Base-by-base conservation (phyloP, 2,113 vertebrate genomes). In the Acanthochromis polyacanthus region DNA sequence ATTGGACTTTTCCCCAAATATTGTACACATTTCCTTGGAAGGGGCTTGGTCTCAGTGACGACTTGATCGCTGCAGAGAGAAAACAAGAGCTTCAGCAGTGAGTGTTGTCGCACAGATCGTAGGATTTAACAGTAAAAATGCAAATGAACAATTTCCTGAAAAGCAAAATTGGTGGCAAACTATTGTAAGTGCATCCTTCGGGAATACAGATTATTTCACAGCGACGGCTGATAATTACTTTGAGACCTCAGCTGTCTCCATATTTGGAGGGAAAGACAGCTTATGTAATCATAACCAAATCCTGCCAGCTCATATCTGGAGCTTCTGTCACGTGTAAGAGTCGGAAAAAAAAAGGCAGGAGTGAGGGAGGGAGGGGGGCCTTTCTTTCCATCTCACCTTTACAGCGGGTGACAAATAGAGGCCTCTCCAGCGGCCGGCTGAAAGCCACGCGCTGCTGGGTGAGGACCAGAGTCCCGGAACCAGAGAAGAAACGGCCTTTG, bases 21-120 rank as follows among this genome's bases (percentile, higher is more conserved):
- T 97, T 96, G 93, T 98, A 99, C 67, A 98, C 93, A 77, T 99
- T 99, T 90, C 97, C 97, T 79, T 83, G 94, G 85, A 97, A 99
- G 12, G 96, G 96, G 81, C 93, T 97, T 4, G 94, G 82, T 85
- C 95, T 96, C 62, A 98, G 93, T 20, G 96, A 94, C 0, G 96
- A 94, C 78, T 96, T 99, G 62, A 98, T 85, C 0, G 93, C 98
- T 99, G 81, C 1, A 90, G 59, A 86, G 91, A 38, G 45, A 90
- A 2, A 82, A 30, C 0, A 7, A 61, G 15, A 75, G 22, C 50
- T 57, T 51, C 9, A 36, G 20, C 6, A 6, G 38, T 64, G 20
- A 79, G 14, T 10, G 30, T 2, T 52, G 16, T 60, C 15, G 51
- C 66, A 57, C 30, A 17, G 36, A 62, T 11, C 19, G 1, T 1